These are phyloP conservation scores for Anarhynchus alexandrinus DNA, from an alignment of 2,113 vertebrate genomes.

Conservation along the genomic window DNA sequence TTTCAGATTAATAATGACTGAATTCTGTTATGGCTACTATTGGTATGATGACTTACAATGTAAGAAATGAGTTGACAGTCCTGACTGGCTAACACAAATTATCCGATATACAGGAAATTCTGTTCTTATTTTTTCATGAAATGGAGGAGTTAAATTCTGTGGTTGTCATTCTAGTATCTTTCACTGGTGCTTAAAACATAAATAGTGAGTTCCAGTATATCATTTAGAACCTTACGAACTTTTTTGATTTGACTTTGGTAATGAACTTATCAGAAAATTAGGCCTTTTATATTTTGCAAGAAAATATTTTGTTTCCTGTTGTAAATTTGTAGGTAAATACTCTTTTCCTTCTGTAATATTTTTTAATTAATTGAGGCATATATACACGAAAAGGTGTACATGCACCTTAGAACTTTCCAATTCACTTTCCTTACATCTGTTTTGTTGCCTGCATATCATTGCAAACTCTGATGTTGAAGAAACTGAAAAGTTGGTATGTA, in stretches of 20 bases:
- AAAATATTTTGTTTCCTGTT: background rate
- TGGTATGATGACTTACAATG: background rate
- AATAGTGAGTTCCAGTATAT: background rate
- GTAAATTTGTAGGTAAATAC: background rate
- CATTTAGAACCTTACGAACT: background rate
- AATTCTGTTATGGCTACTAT: background rate
- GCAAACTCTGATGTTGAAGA: background rate
- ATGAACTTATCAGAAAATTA: background rate
- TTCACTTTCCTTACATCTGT: background rate
- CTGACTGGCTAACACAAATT: background rate
- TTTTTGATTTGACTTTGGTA: background rate
- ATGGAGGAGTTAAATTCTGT: background rate
- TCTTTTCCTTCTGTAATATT: background rate
- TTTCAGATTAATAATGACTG: background rate
- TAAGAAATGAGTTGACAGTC: background rate
- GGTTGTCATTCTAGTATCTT: background rate
- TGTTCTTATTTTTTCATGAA: background rate
- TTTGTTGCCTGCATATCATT: background rate
- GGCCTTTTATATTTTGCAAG: background rate
- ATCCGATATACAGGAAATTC: background rate
- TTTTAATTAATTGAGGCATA: background rate
- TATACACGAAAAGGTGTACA: background rate
- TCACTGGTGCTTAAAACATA: background rate
- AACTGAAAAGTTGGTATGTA: background rate
- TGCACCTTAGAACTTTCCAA: background rate